These are phyloP conservation scores for Acrossocheilus wenchowensis DNA, from an alignment of 2,797 vertebrate genomes.

Conservation along the genomic window DNA sequence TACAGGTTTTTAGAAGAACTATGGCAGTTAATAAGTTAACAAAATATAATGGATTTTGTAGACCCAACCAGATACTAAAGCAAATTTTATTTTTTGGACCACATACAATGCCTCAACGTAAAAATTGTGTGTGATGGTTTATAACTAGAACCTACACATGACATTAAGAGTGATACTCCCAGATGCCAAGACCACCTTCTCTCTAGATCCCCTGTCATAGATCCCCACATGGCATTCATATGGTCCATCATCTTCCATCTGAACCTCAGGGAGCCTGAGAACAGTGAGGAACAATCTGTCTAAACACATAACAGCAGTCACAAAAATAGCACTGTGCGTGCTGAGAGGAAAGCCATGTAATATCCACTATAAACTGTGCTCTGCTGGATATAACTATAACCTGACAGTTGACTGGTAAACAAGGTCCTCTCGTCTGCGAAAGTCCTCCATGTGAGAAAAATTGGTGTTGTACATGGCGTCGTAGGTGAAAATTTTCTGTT, in stretches of 20 bases:
- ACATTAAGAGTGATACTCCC: conserved; percentile 88
- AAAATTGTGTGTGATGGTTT: not conserved
- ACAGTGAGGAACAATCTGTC: conserved; percentile 40
- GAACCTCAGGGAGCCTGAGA: conserved; percentile 91
- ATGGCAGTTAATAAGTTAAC: not conserved
- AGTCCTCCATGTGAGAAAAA: conserved; percentile 89
- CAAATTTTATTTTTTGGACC: not conserved
- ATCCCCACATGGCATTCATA: conserved; percentile 96
- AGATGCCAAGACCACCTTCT: conserved; percentile 90
- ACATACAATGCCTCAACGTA: not conserved
- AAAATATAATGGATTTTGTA: not conserved
- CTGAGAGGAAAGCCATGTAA: conserved; percentile 28
- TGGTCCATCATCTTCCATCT: conserved; percentile 89
- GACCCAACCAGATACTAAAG: not conserved
- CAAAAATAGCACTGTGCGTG: conserved; percentile 23
- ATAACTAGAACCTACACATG: conserved; percentile 82
- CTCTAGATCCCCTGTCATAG: conserved; percentile 85
- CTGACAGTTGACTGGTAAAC: conserved; percentile 93
- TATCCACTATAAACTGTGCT: conserved; percentile 34
- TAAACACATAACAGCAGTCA: conserved; percentile 27
- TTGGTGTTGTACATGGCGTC: conserved; percentile 94
- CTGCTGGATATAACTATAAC: conserved; percentile 69
- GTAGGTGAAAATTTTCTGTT: conserved; percentile 95
- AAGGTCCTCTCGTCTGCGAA: conserved; percentile 84
- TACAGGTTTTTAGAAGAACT: not conserved